phyloP scores from a whole-genome alignment of 2,888 invertebrate genomes.

The Vandiemenella viatica region DNA sequence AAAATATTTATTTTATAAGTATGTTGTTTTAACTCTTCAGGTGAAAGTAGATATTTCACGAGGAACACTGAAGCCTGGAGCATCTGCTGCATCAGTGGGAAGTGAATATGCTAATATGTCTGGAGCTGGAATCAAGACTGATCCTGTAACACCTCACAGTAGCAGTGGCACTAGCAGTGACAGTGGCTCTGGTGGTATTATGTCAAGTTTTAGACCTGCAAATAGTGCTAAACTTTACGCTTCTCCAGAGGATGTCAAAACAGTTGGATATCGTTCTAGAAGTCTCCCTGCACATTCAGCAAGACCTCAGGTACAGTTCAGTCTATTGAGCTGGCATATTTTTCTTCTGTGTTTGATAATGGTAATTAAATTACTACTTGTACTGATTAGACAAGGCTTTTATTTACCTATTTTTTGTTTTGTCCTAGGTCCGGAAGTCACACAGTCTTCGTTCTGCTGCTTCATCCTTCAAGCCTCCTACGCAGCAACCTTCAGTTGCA shows the following conservation, averaged over 20 bases:
- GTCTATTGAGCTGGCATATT: too few species aligned
- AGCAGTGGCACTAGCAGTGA: slow-evolving; percentile 29
- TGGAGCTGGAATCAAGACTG: slow-evolving; percentile 3
- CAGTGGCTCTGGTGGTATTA: slow-evolving; percentile 36
- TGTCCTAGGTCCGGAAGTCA: slow-evolving; percentile 39
- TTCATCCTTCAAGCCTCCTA: slow-evolving; percentile 30
- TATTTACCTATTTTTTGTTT: not conserved
- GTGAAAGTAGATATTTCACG: slow-evolving; percentile 30
- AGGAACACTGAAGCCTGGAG: slow-evolving; percentile 11
- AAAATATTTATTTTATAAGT: not conserved
- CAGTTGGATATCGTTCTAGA: slow-evolving; percentile 39
- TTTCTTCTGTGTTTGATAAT: too few species aligned
- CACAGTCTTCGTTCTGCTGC: slow-evolving; percentile 40
- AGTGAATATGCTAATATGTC: slow-evolving; percentile 26
- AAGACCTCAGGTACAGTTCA: slow-evolving; percentile 22
- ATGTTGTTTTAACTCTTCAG: slow-evolving; percentile 16
- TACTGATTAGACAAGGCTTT: too few species aligned
- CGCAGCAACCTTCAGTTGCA: slow-evolving; percentile 19
- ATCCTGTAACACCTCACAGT: not conserved
- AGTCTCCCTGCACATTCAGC: slow-evolving; percentile 20
- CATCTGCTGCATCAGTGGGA: not conserved
- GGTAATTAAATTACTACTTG: too few species aligned
- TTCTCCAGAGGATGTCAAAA: slow-evolving; percentile 69
- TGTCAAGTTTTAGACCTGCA: slow-evolving; percentile 80
- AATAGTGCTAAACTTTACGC: slow-evolving; percentile 77